Evolutionary conservation across 2,797 vertebrate genomes (phyloP), one percentile per base, ranked within the genome.

Genomic region (Artibeus lituratus): DNA sequence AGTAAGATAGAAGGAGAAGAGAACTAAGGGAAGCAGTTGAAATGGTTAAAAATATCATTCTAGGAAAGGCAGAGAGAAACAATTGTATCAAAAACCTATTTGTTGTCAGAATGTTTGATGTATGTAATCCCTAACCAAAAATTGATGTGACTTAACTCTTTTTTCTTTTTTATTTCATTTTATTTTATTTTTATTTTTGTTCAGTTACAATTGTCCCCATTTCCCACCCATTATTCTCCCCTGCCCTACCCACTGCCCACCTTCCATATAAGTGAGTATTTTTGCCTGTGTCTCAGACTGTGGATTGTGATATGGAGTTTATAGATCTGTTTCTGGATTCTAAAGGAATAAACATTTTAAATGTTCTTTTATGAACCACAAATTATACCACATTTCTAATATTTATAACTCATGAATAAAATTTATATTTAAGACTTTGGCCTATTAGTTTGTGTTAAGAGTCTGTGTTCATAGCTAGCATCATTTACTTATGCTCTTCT

Each of bases 391-490:
- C 22, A 85, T 55, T 91, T 95, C 80, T 89, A 95, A n/a, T 91
- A 92, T 95, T 93, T 95, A 89, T 4, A 93, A 53, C 14, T 97
- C 51, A 93, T 92, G 82, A 93, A 91, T 93, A 90, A 95, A 78
- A 44, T 87, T 72, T 94, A 32, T 81, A 92, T 97, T 97, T 69
- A 87, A 93, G 83, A 81, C 65, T 55, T 77, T 76, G 24, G 0
- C 15, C 83, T 85, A 4, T 84, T 22, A 5, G 84, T 89, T 5
- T 84, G 11, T 83, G 3, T 77, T 90, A 37, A 42, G 14, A 83
- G 77, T 85, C 32, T 35, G 15, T 55, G 16, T 70, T 5, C 16
- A 21, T 62, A 49, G n/a, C 70, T 70, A 76, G n/a, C 37, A 73
- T 62, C 49, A 21, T 91, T 92, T 87, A 78, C 29, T 69, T 26